Conservation (phyloP, 2,797 vertebrate genomes). For the Siniperca scherzeri region DNA sequence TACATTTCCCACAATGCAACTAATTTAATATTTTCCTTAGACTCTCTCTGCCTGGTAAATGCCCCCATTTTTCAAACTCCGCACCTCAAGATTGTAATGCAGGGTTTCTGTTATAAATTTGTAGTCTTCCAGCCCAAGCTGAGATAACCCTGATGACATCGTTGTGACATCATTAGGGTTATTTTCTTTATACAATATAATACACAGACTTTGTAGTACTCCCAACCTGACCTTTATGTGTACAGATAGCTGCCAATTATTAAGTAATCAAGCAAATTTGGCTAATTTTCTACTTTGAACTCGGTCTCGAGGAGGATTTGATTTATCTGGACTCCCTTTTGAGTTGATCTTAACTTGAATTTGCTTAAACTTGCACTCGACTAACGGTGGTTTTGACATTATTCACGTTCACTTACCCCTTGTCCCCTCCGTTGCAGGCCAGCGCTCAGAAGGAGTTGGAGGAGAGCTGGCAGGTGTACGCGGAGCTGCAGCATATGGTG, state of each 20-base stretch:
- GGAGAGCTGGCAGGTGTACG: constrained; percentile 88
- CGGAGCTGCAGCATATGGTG: constrained; percentile 84
- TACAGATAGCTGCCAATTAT: too few relatives aligned
- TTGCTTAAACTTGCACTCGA: too few relatives aligned
- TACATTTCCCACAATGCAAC: background rate
- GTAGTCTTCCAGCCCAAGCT: background rate
- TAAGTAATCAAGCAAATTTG: too few relatives aligned
- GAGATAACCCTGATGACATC: background rate
- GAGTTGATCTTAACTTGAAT: too few relatives aligned
- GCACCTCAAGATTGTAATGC: background rate
- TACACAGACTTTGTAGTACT: too few relatives aligned
- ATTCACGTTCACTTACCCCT: too few relatives aligned
- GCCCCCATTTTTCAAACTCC: background rate
- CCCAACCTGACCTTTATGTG: too few relatives aligned
- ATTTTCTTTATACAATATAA: background rate
- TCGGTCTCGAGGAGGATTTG: too few relatives aligned
- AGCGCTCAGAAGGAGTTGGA: constrained; percentile 85
- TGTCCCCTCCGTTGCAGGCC: constrained; percentile 55
- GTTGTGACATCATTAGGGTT: constrained; percentile 7
- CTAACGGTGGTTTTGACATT: too few relatives aligned
- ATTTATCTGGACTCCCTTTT: too few relatives aligned
- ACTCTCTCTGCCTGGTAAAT: background rate
- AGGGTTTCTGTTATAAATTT: background rate
- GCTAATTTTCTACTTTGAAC: too few relatives aligned
- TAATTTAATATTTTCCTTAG: background rate